These are phyloP conservation scores for Chionomys nivalis DNA, from an alignment of 2,113 vertebrate genomes.

Conservation along the genomic window DNA sequence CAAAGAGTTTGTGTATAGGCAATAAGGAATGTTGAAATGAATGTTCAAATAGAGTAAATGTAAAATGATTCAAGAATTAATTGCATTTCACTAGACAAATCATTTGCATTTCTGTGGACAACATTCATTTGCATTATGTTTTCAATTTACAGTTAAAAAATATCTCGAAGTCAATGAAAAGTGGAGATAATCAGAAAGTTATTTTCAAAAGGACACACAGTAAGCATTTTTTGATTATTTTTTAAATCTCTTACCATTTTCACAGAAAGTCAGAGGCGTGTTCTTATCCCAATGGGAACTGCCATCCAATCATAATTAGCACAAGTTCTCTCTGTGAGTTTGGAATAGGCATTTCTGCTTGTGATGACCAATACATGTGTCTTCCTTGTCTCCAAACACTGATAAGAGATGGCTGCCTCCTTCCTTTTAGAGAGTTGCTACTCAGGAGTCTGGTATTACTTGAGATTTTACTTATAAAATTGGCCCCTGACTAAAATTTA, in stretches of 20 bases:
- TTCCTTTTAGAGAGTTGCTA: not conserved
- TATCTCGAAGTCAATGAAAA: constrained; percentile 45
- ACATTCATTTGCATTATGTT: constrained; percentile 22
- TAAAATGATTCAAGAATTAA: constrained; percentile 48
- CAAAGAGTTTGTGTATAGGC: not conserved
- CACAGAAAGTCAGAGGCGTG: not conserved
- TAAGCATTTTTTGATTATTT: not conserved
- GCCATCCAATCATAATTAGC: not conserved
- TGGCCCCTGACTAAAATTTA: not conserved
- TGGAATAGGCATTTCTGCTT: not conserved
- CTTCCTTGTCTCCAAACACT: not conserved
- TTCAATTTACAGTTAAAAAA: constrained; percentile 44
- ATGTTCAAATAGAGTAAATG: constrained; percentile 15
- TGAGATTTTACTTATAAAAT: constrained; percentile 11
- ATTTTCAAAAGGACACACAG: not conserved
- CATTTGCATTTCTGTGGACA: constrained; percentile 33
- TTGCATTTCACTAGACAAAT: constrained; percentile 45
- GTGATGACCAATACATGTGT: not conserved
- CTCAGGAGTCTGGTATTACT: not conserved
- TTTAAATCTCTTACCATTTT: constrained; percentile 5
- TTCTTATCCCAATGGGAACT: not conserved
- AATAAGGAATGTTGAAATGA: constrained; percentile 1
- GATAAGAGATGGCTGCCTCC: not conserved
- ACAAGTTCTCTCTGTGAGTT: not conserved
- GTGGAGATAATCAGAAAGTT: not conserved